Evolutionary conservation across 2,797 vertebrate genomes (phyloP).

Genomic region (Gymnothorax reevesii): DNA sequence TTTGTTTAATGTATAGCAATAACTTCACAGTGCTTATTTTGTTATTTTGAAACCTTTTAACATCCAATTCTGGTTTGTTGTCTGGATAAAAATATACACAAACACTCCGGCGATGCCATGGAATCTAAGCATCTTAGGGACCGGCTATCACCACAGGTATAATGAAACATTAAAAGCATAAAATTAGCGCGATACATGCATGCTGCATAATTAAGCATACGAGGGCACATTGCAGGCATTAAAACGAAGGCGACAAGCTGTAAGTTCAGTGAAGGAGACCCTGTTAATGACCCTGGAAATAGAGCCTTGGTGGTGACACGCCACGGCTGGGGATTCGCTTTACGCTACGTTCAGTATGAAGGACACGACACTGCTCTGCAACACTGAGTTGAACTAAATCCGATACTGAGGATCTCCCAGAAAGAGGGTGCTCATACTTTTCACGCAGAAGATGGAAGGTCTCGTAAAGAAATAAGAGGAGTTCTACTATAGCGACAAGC

Average conservation of each 20-base stretch:
- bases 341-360: background rate
- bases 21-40: background rate
- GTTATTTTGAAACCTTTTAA: background rate
- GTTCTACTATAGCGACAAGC: no score
- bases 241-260: background rate
- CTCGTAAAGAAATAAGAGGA: no score
- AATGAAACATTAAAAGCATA: background rate
- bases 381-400: background rate
- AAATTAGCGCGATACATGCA: background rate
- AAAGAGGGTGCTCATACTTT: no score
- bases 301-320: background rate
- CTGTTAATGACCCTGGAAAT: background rate
- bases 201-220: background rate
- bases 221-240: background rate
- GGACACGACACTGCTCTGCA: background rate
- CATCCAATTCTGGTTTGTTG: background rate
- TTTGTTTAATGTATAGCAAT: background rate
- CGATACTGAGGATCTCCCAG: no score
- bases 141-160: background rate
- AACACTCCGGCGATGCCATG: background rate
- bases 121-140: background rate
- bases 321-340: background rate
- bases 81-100: background rate
- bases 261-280: background rate
- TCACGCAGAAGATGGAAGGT: no score